phyloP scores from a whole-genome alignment of 2,888 invertebrate species.

The Megamerina dolium region DNA sequence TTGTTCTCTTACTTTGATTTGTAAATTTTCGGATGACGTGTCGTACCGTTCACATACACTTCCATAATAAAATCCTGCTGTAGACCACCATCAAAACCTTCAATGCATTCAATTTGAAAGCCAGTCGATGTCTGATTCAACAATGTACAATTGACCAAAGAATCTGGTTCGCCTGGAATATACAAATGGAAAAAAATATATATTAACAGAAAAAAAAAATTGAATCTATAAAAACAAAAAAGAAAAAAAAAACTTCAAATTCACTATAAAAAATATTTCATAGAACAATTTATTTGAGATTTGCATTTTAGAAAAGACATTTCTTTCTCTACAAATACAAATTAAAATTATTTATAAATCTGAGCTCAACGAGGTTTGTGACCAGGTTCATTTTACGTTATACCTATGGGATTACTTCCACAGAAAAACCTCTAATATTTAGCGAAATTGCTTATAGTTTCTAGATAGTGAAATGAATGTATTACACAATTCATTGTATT shows the following conservation, averaged over 20 bases:
- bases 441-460: too few relatives aligned
- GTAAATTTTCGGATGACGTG: slow-evolving; percentile 46
- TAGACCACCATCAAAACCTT: slow-evolving; percentile 72
- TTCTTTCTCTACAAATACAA: too few relatives aligned
- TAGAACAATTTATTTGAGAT: too few relatives aligned
- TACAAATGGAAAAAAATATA: not conserved
- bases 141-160: slow-evolving; percentile 66
- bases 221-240: too few relatives aligned
- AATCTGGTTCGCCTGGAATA: slow-evolving; percentile 63
- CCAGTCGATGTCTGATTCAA: slow-evolving; percentile 68
- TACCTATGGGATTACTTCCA: too few relatives aligned
- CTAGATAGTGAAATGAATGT: too few relatives aligned
- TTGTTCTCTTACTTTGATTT: slow-evolving; percentile 50
- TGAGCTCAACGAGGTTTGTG: too few relatives aligned
- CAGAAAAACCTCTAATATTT: too few relatives aligned
- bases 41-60: slow-evolving; percentile 54
- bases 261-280: not conserved
- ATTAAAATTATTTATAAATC: too few relatives aligned
- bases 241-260: not conserved
- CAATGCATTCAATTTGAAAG: slow-evolving; percentile 65
- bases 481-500: too few relatives aligned
- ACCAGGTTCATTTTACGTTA: too few relatives aligned
- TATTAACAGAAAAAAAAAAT: not conserved
- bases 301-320: too few relatives aligned
- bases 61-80: slow-evolving; percentile 69